Evolutionary conservation across 23 tunicate genomes (phyloP).

Genomic region (Halocynthia roretzi): DNA sequence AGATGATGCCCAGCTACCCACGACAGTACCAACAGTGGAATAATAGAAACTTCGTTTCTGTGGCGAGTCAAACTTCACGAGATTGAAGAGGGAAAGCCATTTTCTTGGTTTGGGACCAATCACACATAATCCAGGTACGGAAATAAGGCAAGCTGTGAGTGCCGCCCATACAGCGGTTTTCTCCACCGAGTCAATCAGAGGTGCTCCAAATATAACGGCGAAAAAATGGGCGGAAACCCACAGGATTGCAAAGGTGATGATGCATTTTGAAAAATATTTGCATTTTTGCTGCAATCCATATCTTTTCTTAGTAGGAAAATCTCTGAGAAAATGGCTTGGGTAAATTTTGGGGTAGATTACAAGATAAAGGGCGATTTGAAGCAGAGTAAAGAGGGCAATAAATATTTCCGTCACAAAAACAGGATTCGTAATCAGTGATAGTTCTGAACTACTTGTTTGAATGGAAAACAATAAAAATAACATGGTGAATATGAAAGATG

Average conservation of each 20-base stretch:
- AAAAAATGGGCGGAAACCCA: constrained; percentile 35
- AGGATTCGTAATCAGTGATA: constrained; percentile 12
- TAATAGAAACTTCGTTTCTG: constrained; percentile 14
- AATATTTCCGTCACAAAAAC: neutral
- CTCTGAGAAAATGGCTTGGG: neutral
- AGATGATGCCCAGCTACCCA: constrained; percentile 85
- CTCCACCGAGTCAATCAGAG: constrained; percentile 24
- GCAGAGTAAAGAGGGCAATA: constrained; percentile 5
- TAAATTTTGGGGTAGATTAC: constrained; percentile 4
- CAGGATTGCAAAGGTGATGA: constrained; percentile 20
- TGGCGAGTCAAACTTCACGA: constrained; percentile 16
- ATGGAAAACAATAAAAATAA: constrained; percentile 9
- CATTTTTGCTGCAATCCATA: neutral
- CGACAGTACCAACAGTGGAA: constrained; percentile 21
- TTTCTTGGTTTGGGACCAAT: constrained; percentile 36
- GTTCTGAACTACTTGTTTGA: neutral
- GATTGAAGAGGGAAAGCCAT: constrained; percentile 22
- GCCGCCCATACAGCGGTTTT: constrained; percentile 72
- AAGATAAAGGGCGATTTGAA: constrained; percentile 14
- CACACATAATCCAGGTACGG: constrained; percentile 43
- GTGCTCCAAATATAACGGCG: constrained; percentile 79
- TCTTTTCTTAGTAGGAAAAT: constrained; percentile 1
- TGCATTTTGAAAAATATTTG: neutral
- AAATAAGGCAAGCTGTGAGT: constrained; percentile 39
- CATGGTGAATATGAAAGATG: constrained; percentile 1